Evolutionary conservation across 2,888 invertebrate species (phyloP).

Genomic region (Lasioglossum zephyrum): DNA sequence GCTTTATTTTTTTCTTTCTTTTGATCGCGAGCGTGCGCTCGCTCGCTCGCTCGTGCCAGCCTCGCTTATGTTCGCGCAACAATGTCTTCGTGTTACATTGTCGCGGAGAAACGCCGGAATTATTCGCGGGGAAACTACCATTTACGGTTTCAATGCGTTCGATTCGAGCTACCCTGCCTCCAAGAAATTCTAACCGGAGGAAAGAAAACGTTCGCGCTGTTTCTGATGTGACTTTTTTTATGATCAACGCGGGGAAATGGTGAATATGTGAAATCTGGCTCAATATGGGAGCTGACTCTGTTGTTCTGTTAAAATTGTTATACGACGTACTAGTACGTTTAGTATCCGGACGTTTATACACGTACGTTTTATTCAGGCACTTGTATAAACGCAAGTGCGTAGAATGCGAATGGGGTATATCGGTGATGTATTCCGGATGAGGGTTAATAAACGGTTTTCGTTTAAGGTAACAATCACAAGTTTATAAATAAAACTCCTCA

Average conservation of each 20-base stretch:
- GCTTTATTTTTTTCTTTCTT: slow-evolving; percentile 4
- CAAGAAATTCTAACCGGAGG: background rate
- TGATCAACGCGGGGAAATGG: background rate
- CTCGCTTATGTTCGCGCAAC: slow-evolving; percentile 1
- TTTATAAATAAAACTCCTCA: no score
- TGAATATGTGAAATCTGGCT: background rate
- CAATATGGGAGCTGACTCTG: background rate
- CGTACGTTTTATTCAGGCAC: background rate
- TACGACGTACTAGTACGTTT: background rate
- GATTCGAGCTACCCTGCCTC: background rate
- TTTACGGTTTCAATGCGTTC: slow-evolving; percentile 5
- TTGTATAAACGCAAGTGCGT: background rate
- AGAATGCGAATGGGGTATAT: background rate
- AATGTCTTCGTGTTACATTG: slow-evolving; percentile 12
- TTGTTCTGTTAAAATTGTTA: background rate
- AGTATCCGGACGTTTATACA: no score
- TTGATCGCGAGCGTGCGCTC: background rate
- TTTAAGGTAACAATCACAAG: no score
- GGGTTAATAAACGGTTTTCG: no score
- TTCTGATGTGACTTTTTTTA: background rate
- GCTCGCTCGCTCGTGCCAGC: background rate
- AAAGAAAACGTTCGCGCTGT: background rate
- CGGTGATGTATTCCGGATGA: no score
- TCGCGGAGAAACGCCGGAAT: slow-evolving; percentile 10
- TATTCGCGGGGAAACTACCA: slow-evolving; percentile 8